A percentile compares a stretch with the other conserved stretches of the same genome.
Conservation (phyloP, 2,888 invertebrate species). For the Adelognathus sp. region DNA sequence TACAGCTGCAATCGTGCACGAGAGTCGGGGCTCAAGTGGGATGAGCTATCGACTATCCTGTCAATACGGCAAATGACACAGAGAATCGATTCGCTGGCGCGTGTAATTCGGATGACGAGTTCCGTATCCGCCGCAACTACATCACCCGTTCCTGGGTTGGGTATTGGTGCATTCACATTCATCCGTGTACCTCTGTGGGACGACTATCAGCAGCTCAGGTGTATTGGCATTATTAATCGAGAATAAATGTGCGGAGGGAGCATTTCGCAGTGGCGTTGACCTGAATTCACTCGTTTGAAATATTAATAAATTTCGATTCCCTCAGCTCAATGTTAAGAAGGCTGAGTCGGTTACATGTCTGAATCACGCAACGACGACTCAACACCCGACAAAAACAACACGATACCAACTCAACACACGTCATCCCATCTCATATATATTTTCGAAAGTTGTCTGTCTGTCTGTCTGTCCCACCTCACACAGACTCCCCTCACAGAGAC, state of each 20-base stretch:
- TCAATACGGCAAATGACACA: constrained; percentile 52
- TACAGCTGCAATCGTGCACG: constrained; percentile 26
- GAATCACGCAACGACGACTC: too few species aligned
- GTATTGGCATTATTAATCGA: background rate
- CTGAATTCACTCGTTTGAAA: background rate
- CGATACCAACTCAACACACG: too few species aligned
- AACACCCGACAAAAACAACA: too few species aligned
- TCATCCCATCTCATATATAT: too few species aligned
- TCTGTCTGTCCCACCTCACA: too few species aligned
- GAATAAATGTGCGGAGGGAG: background rate
- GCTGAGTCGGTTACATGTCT: too few species aligned
- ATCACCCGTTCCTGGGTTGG: background rate
- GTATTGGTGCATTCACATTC: background rate
- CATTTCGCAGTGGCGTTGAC: background rate
- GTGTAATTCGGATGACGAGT: constrained; percentile 27
- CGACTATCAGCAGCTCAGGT: too few species aligned
- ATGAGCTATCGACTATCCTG: constrained; percentile 38
- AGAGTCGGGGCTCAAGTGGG: background rate
- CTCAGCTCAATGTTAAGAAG: too few species aligned
- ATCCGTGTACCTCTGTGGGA: background rate
- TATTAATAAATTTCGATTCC: background rate
- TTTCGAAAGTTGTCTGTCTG: too few species aligned
- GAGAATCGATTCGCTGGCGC: constrained; percentile 31
- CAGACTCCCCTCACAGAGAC: too few species aligned
- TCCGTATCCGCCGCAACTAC: background rate